Evolutionary conservation across 1,140 invertebrate species (phyloP), one percentile per base, ranked within the genome.

Genomic region (Drosophila takahashii): DNA sequence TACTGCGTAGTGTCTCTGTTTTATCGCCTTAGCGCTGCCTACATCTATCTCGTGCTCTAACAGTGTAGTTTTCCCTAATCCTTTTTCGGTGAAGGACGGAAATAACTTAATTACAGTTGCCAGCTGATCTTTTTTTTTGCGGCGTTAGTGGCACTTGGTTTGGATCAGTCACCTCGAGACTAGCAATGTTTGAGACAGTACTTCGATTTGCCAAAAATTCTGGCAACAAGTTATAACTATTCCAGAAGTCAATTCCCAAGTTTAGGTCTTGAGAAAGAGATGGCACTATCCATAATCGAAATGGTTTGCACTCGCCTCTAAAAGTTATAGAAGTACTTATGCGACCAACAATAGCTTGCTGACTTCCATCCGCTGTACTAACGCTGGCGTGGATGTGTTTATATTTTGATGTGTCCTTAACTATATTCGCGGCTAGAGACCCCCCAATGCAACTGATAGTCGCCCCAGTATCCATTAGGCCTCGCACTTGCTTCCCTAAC

Each of bases 21-120:
- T 48, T 22, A 48, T 59, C 2, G 42, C 13, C 32, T 48, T 48
- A 2, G 18, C 41, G 8, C 9, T 29, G 4, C 13, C 29, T 32
- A 13, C 42, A 45, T 59, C 42, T 5, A 59, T 59, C 3, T 47
- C 42, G 34, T 37, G 57, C 3, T 45, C 10, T 16, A 51, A 13
- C 15, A 59, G 5, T 2, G 32, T 48, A 4, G 42, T 59, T 32
- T 36, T 42, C 9, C 44, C 27, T 13, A 47, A 45, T 0, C 42
- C 56, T 36, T 58, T 16, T 26, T 47, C 8, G 0, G n/a, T 4
- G 13, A 58, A 58, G 0, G 10, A 45, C 2, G 37, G 52, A 41
- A 41, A 41, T 41, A 41, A 16, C 8, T n/a, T 41, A 1, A 54
- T 37, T 2, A 16, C 52, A 6, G 18, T n/a, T 8, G 32, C 36